These are phyloP conservation scores for Helobdella robusta DNA, from an alignment of 2,888 invertebrate genomes.

Conservation along the genomic window DNA sequence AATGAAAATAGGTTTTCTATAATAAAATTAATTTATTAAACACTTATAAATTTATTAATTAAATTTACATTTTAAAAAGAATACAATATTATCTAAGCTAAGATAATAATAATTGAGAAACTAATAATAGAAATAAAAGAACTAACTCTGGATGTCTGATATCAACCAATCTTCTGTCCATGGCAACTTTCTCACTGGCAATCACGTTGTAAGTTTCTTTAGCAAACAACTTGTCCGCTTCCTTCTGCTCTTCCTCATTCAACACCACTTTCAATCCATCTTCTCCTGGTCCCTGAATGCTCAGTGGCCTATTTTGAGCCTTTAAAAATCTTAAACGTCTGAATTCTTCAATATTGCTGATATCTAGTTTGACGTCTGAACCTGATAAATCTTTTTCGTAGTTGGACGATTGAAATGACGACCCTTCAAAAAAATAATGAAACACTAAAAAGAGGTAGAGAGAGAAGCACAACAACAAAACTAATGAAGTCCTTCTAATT, in stretches of 20 bases:
- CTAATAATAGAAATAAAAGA: constrained; percentile 1
- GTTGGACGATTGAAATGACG: too few relatives aligned
- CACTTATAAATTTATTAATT: too few relatives aligned
- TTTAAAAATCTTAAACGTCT: constrained; percentile 29
- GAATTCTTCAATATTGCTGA: constrained; percentile 1
- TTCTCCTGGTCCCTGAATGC: constrained; percentile 44
- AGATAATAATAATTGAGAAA: background rate
- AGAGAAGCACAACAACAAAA: too few relatives aligned
- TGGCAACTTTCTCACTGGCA: constrained; percentile 74
- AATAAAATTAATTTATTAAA: too few relatives aligned
- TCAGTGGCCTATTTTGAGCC: constrained; percentile 20
- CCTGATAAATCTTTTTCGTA: too few relatives aligned
- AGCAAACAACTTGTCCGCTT: constrained; percentile 62
- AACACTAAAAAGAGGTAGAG: too few relatives aligned
- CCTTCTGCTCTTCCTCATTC: constrained; percentile 54
- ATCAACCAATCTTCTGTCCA: constrained; percentile 69
- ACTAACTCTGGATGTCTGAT: constrained; percentile 52
- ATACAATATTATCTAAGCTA: too few relatives aligned
- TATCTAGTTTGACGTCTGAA: background rate
- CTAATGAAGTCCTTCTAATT: too few relatives aligned
- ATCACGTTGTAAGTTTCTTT: constrained; percentile 78
- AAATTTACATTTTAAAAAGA: too few relatives aligned
- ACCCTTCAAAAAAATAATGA: too few relatives aligned
- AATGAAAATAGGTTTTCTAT: too few relatives aligned
- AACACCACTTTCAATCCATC: constrained; percentile 41